Evolutionary conservation across 1,140 invertebrate species (phyloP).

Genomic region (Hydropsyche tenuis): DNA sequence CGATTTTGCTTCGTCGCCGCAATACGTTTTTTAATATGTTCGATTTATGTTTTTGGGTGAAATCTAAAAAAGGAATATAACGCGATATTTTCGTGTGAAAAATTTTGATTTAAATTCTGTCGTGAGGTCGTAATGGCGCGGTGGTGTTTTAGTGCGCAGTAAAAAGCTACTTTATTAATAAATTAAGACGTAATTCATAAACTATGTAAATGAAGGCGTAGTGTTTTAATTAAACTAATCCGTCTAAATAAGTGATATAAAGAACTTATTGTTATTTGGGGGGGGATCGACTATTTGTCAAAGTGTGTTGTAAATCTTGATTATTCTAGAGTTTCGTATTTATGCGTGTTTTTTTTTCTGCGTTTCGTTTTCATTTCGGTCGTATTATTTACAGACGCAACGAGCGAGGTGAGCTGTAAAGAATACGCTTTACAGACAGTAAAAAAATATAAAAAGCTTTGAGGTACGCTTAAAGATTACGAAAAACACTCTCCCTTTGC

Average conservation of each 20-base stretch:
- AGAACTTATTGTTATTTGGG: no score
- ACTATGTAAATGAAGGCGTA: neutral
- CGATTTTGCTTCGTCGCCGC: no score
- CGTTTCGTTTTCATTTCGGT: conserved; percentile 6
- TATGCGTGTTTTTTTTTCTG: neutral
- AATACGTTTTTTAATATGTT: no score
- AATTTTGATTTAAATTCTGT: neutral
- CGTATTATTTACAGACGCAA: conserved; percentile 22
- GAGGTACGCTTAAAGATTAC: conserved; percentile 24
- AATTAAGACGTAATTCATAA: conserved; percentile 5
- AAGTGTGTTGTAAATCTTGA: no score
- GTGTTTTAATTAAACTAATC: no score
- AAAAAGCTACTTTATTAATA: conserved; percentile 1
- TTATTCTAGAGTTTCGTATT: neutral
- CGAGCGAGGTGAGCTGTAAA: conserved; percentile 12
- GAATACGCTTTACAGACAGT: conserved; percentile 27
- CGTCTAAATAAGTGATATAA: no score
- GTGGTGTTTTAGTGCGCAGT: neutral
- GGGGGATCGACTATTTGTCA: no score
- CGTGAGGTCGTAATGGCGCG: neutral
- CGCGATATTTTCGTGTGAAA: neutral
- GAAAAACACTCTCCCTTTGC: conserved; percentile 27
- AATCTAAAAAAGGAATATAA: no score
- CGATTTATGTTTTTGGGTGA: no score
- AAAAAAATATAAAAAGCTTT: conserved; percentile 20